Percentiles rank a stretch among this genome's conserved stretches.
These are phyloP conservation scores for Holocentrus rufus DNA, from an alignment of 2,797 vertebrate genomes.

Conservation along the genomic window DNA sequence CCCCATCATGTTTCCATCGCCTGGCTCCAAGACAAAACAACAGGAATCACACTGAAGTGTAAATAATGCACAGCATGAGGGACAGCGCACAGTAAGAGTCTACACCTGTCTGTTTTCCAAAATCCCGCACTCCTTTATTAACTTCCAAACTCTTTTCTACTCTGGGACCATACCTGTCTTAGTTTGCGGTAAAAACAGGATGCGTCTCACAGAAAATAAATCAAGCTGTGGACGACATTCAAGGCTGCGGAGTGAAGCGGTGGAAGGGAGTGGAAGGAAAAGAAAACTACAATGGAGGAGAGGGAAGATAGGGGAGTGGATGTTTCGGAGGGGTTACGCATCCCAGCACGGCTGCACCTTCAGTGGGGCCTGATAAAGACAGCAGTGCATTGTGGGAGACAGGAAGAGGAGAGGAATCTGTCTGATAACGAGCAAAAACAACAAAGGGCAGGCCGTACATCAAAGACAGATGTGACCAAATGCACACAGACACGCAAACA, in stretches of 20 bases:
- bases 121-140: too few relatives aligned
- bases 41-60: too few relatives aligned
- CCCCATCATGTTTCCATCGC: too few relatives aligned
- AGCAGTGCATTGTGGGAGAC: slow-evolving; percentile 65
- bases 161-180: too few relatives aligned
- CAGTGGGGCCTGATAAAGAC: slow-evolving; percentile 66
- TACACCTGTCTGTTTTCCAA: too few relatives aligned
- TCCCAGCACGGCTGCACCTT: slow-evolving; percentile 37
- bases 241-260: slow-evolving; percentile 50
- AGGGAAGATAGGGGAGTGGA: slow-evolving; percentile 44
- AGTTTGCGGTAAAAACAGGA: slow-evolving; percentile 3
- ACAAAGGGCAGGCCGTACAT: slow-evolving; percentile 60
- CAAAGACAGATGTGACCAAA: slow-evolving; percentile 47
- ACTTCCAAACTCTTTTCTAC: too few relatives aligned
- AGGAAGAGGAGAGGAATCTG: slow-evolving; percentile 67
- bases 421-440: slow-evolving; percentile 71
- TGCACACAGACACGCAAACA: slow-evolving; percentile 14
- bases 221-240: slow-evolving; percentile 35
- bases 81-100: too few relatives aligned
- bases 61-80: too few relatives aligned
- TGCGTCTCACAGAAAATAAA: slow-evolving; percentile 20
- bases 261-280: slow-evolving; percentile 59
- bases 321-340: slow-evolving; percentile 37
- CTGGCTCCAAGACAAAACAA: too few relatives aligned
- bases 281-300: slow-evolving; percentile 39